Base-by-base conservation (phyloP, 2,888 invertebrate species). In the Ennomos erosarius region DNA sequence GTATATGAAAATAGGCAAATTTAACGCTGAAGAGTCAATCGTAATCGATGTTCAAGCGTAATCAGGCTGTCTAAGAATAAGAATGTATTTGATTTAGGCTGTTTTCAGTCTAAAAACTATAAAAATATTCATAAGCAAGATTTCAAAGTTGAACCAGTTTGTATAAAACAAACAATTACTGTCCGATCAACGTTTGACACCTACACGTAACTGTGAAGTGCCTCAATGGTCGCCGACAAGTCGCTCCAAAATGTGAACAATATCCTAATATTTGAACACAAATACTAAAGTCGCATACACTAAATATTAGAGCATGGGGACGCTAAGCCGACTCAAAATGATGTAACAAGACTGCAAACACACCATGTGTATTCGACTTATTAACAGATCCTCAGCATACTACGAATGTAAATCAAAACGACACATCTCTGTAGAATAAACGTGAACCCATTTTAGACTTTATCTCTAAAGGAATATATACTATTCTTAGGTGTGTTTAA, bases 321-420 rank as follows among this genome's bases (percentile, higher is more conserved):
- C 85, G 87, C 87, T 88, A 89, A 88, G 85, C 83, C 85, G 82
- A 76, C 84, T 81, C 85, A 86, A 89, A 88, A 81, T 88, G 88
- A 88, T 88, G 87, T 89, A 90, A 90, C 86, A 74, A 86, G 82
- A 81, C 79, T 77, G 84, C 87, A 90, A 91, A 90, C 89, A 90
- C 54, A 68, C 73, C 63, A 69, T 90, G 90, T 91, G 84, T 90
- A 83, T 79, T 75, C 68, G 78, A 77, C 84, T 87, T 87, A 89
- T 90, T 91, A 91, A 90, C 91, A 88, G 83, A 82, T 87, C 87
- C 81, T 87, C 84, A 87, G 82, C 78, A 81, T 67, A 65, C 65
- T 56, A 62, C 43, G 34, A 60, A 45, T 43, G 55, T 39, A 53
- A 53, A 49, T 13, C 56, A 64, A 73, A 81, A 75, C 47, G 62